Evolutionary conservation across 2,113 vertebrate species (phyloP), one percentile per base, ranked within the genome.

Genomic region (Apistogramma diplotaenia): DNA sequence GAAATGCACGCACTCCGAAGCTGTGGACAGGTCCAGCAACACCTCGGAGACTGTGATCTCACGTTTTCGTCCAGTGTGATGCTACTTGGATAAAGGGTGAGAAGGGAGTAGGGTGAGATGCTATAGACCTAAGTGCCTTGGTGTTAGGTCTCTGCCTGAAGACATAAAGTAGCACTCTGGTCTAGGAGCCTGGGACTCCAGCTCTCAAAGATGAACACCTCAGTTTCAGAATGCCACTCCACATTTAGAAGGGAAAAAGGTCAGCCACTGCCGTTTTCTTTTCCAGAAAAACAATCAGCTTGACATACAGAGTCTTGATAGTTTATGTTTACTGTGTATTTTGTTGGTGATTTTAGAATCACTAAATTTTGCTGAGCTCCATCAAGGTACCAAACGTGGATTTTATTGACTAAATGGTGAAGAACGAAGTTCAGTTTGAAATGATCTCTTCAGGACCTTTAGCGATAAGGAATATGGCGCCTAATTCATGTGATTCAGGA

Each of bases 71-170:
- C 71, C 56, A 72, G 83, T 82, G 86, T 40, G 25, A 79, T 59
- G 78, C 80, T 72, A 84, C 72, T 33, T 76, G 82, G 75, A 86
- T 87, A 84, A 89, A 82, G 86, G 78, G 90, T 81, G 85, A 87
- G 82, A 85, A 83, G 74, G 84, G 29, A 89, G 85, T 70, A 65
- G 88, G 76, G 78, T 54, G 87, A 46, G 54, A 85, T 88, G 93
- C 78, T 87, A 94, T 92, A 37, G 93, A 94, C 88, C 93, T 93
- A 94, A 94, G 90, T 92, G 92, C 85, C 87, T 91, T 89, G 88
- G 92, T 93, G 92, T 93, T 87, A 91, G 71, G 81, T 89, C 74
- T 81, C 35, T 57, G 89, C 92, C 91, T 37, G 56, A 86, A 90
- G 93, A 94, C 92, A 94, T 76, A 73, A 92, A 91, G 89, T 83